phyloP scores from a whole-genome alignment of 2,113 vertebrate genomes.

The Leuciscus idus region DNA sequence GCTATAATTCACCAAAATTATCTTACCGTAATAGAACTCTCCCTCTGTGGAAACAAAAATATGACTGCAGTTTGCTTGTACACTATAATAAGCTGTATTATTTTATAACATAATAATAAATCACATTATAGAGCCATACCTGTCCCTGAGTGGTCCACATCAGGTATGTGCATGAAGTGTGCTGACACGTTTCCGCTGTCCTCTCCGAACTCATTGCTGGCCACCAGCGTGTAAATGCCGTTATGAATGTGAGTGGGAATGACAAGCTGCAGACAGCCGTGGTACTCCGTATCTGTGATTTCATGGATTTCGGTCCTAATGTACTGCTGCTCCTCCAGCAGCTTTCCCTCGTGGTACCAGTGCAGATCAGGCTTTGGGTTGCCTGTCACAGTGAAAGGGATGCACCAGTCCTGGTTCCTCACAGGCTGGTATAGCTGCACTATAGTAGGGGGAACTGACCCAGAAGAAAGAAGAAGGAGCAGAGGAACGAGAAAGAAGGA shows the following conservation, averaged over 20 bases:
- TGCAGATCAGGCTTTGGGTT: slow-evolving; percentile 90
- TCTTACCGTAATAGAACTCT: slow-evolving; percentile 68
- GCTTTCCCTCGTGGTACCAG: slow-evolving; percentile 87
- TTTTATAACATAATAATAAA: neutral
- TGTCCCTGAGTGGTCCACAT: slow-evolving; percentile 76
- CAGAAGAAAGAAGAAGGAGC: slow-evolving; percentile 69
- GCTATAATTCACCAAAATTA: neutral
- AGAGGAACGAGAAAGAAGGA: slow-evolving; percentile 59
- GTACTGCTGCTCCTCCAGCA: slow-evolving; percentile 87
- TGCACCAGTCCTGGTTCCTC: slow-evolving; percentile 95
- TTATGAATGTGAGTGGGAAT: slow-evolving; percentile 97
- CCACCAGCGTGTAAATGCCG: slow-evolving; percentile 89
- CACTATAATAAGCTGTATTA: neutral
- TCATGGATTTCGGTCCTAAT: slow-evolving; percentile 90
- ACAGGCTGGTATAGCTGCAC: slow-evolving; percentile 86
- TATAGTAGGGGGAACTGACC: slow-evolving; percentile 91
- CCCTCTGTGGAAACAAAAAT: slow-evolving; percentile 56
- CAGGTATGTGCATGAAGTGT: slow-evolving; percentile 88
- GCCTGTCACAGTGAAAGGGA: slow-evolving; percentile 94
- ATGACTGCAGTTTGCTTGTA: slow-evolving; percentile 23
- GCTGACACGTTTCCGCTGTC: slow-evolving; percentile 87
- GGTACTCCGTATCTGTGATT: slow-evolving; percentile 87
- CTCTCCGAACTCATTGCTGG: slow-evolving; percentile 86
- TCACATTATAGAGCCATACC: slow-evolving; percentile 10
- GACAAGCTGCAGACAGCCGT: slow-evolving; percentile 94